phyloP scores from a whole-genome alignment of 2,888 invertebrate genomes.

The Mimas tiliae region DNA sequence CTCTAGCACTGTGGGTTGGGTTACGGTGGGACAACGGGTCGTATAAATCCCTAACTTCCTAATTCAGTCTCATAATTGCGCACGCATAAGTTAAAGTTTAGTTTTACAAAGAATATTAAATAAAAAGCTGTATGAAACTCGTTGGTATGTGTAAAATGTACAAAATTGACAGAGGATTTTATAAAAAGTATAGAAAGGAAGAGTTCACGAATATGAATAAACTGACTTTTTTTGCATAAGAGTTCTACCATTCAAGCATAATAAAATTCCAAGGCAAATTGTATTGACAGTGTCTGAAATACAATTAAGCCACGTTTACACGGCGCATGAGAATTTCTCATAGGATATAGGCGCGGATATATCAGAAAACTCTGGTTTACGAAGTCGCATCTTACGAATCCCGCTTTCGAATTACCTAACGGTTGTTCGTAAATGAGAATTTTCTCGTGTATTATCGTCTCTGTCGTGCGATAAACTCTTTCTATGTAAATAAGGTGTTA shows the following conservation, averaged over 20 bases:
- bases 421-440: too few relatives aligned
- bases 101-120: constrained; percentile 43
- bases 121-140: constrained; percentile 45
- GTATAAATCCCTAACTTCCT: constrained; percentile 65
- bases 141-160: neutral
- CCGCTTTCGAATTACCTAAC: too few relatives aligned
- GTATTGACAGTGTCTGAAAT: neutral
- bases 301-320: too few relatives aligned
- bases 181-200: neutral
- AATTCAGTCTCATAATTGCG: constrained; percentile 82
- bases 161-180: neutral
- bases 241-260: neutral
- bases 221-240: neutral
- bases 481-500: too few relatives aligned
- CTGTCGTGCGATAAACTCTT: too few relatives aligned
- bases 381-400: too few relatives aligned
- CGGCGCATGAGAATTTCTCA: too few relatives aligned
- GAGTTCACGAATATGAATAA: neutral
- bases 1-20: constrained; percentile 50
- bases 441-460: too few relatives aligned
- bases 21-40: constrained; percentile 51
- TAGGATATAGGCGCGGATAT: too few relatives aligned
- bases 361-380: too few relatives aligned
- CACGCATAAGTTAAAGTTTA: constrained; percentile 68
- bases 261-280: neutral